Evolutionary conservation across 1,140 invertebrate species (phyloP).

Genomic region (Pseudobourletiella spinata): DNA sequence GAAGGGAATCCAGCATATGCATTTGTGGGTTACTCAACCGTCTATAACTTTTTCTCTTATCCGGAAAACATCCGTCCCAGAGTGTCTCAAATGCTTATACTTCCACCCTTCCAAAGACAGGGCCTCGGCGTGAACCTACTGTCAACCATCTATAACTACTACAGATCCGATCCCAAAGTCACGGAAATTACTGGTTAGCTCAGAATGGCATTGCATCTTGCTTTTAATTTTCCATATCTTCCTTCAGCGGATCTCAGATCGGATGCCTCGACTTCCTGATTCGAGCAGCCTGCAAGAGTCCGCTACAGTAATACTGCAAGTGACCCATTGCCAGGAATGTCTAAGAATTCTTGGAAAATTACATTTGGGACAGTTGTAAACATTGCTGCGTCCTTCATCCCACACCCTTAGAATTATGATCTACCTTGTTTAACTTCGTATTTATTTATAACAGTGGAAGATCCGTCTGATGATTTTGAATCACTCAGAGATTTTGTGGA

Average conservation of each 20-base stretch:
- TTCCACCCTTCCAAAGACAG: conserved; percentile 78
- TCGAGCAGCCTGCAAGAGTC: no score
- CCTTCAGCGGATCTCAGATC: no score
- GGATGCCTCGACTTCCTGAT: no score
- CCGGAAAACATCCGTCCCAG: conserved; percentile 74
- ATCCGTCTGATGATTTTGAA: conserved; percentile 81
- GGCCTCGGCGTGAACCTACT: conserved; percentile 72
- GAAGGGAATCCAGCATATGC: conserved; percentile 58
- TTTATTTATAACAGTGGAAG: conserved; percentile 58
- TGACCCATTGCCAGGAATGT: no score
- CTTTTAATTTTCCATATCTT: no score
- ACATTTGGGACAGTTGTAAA: no score
- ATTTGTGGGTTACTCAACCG: conserved; percentile 75
- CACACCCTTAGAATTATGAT: no score
- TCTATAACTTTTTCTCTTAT: conserved; percentile 93
- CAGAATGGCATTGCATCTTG: not conserved
- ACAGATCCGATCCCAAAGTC: conserved; percentile 57
- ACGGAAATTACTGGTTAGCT: conserved; percentile 72
- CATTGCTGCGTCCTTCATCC: no score
- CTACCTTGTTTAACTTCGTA: no score
- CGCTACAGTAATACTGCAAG: not conserved
- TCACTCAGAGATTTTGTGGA: conserved; percentile 83
- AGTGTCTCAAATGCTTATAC: conserved; percentile 80
- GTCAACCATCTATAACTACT: conserved; percentile 68
- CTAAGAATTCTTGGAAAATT: no score